Evolutionary conservation across 2,797 vertebrate species (phyloP).

Genomic region (Amblyopsis hoosieri): DNA sequence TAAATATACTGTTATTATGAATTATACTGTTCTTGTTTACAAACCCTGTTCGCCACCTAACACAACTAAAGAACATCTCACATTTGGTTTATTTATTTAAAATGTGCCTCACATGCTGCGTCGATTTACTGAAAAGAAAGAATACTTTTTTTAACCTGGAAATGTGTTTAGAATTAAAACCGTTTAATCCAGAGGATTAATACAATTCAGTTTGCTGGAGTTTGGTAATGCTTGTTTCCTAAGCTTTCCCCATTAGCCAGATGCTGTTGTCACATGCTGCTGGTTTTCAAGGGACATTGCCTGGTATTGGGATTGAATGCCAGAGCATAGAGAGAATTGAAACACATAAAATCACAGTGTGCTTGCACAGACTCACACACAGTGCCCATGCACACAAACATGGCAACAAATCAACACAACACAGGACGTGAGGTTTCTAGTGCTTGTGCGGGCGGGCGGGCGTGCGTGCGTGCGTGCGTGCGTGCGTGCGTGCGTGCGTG

Average conservation of each 20-base stretch:
- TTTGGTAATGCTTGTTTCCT: conserved; percentile 73
- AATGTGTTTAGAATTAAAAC: conserved; percentile 73
- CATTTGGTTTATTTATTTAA: conserved; percentile 38
- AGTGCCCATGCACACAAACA: conserved; percentile 11
- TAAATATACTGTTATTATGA: too few relatives aligned
- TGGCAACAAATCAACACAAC: conserved; percentile 21
- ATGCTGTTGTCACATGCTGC: conserved; percentile 70
- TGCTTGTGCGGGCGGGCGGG: conserved; percentile 15
- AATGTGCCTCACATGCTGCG: conserved; percentile 40
- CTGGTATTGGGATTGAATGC: conserved; percentile 54
- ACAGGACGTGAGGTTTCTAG: conserved; percentile 32
- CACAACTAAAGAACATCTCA: conserved; percentile 9
- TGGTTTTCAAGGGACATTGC: conserved; percentile 68
- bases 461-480: conserved; percentile 11
- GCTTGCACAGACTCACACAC: conserved; percentile 2
- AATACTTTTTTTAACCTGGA: conserved; percentile 67
- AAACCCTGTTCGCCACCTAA: too few relatives aligned
- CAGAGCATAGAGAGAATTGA: conserved; percentile 48
- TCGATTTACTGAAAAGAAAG: conserved; percentile 64
- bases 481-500: conserved; percentile 17
- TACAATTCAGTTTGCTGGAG: conserved; percentile 77
- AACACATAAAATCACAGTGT: conserved; percentile 31
- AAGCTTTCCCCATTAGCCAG: conserved; percentile 73
- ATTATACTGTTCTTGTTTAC: too few relatives aligned
- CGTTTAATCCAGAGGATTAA: conserved; percentile 77